These are phyloP conservation scores for Venturia canescens DNA, from an alignment of 1,140 invertebrate genomes.

Conservation along the genomic window DNA sequence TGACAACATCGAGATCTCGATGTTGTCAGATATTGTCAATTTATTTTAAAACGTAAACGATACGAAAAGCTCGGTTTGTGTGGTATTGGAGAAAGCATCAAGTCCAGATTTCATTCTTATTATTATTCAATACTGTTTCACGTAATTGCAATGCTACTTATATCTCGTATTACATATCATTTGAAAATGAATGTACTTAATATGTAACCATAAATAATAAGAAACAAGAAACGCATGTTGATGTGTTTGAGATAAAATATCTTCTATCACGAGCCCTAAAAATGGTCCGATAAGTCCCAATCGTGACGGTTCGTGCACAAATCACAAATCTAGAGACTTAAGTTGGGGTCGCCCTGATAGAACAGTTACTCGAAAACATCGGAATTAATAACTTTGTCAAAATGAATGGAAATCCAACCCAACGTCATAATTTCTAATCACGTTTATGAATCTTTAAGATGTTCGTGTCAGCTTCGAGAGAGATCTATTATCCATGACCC, in stretches of 20 bases:
- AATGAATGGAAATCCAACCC: too few species aligned
- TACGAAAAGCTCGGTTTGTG: not conserved
- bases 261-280: too few species aligned
- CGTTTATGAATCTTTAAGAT: not conserved
- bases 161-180: not conserved
- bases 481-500: not conserved
- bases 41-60: constrained; percentile 24
- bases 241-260: too few species aligned
- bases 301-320: too few species aligned
- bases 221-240: not conserved
- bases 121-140: constrained; percentile 8
- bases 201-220: not conserved
- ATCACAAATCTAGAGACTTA: too few species aligned
- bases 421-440: not conserved
- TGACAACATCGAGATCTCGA: too few species aligned
- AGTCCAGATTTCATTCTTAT: not conserved
- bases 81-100: not conserved
- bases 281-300: too few species aligned
- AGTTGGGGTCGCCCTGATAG: too few species aligned
- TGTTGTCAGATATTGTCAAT: too few species aligned
- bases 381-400: too few species aligned
- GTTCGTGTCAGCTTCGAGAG: not conserved
- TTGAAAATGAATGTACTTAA: not conserved
- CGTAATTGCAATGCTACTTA: constrained; percentile 7
- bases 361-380: too few species aligned